Evolutionary conservation across 2,888 invertebrate genomes (phyloP).

Genomic region (Vesta saturnalis): DNA sequence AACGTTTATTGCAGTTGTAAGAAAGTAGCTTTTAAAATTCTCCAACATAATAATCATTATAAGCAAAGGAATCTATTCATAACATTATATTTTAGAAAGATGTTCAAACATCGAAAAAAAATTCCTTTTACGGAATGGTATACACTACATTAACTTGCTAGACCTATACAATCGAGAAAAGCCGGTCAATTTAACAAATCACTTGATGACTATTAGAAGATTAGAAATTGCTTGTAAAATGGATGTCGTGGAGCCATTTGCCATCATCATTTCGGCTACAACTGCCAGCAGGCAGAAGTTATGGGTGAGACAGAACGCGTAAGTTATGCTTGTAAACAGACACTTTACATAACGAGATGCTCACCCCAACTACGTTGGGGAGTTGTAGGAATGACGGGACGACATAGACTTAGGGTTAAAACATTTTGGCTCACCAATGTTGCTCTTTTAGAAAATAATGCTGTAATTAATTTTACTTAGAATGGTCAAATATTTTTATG

Average conservation of each 20-base stretch:
- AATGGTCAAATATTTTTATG: neutral
- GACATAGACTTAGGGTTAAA: conserved; percentile 22
- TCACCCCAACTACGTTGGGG: conserved; percentile 57
- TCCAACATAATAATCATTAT: neutral
- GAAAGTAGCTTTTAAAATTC: neutral
- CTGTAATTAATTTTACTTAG: neutral
- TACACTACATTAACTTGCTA: conserved; percentile 34
- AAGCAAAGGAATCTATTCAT: too few relatives aligned
- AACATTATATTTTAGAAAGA: neutral
- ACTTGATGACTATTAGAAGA: conserved; percentile 58
- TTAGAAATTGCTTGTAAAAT: conserved; percentile 57
- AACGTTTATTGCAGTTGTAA: too few relatives aligned
- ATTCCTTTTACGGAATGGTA: neutral
- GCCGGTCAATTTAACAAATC: conserved; percentile 56
- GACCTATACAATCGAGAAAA: conserved; percentile 38
- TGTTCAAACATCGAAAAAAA: neutral
- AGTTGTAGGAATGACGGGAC: conserved; percentile 35
- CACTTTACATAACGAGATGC: conserved; percentile 63
- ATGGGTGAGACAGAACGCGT: conserved; percentile 58
- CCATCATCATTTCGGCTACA: conserved; percentile 58
- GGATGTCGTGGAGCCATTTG: conserved; percentile 57
- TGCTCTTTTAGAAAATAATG: conserved; percentile 17
- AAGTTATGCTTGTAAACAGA: conserved; percentile 62
- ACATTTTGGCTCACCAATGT: conserved; percentile 27
- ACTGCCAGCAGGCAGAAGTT: conserved; percentile 55